Evolutionary conservation across 2,113 vertebrate genomes (phyloP).

Genomic region (Lethenteron reissneri): DNA sequence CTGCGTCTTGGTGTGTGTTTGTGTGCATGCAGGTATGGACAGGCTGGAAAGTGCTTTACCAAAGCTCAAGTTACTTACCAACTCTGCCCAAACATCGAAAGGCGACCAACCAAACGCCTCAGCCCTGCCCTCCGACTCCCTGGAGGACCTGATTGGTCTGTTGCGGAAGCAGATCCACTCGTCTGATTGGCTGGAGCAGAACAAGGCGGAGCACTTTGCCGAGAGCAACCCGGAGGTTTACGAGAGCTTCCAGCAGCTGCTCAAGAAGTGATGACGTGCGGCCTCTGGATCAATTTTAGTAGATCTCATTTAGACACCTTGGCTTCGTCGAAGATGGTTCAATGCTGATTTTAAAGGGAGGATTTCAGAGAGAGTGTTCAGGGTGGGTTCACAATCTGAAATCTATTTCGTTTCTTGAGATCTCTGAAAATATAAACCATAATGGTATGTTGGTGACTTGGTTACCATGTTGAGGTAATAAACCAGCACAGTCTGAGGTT

Average conservation of each 20-base stretch:
- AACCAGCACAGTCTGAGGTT: too few relatives aligned
- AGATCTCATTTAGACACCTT: too few relatives aligned
- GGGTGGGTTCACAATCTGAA: too few relatives aligned
- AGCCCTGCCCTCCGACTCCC: conserved; percentile 10
- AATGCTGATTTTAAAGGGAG: too few relatives aligned
- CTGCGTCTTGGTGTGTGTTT: not conserved
- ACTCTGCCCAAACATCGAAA: not conserved
- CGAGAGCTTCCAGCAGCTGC: conserved; percentile 41
- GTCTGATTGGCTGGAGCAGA: conserved; percentile 45
- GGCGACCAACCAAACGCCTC: not conserved
- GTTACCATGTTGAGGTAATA: too few relatives aligned
- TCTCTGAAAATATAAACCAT: too few relatives aligned
- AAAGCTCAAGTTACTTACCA: not conserved
- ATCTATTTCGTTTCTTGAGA: too few relatives aligned
- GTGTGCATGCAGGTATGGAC: not conserved
- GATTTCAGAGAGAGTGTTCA: too few relatives aligned
- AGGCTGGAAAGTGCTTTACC: not conserved
- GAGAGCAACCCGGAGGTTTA: conserved; percentile 46
- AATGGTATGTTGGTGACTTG: too few relatives aligned
- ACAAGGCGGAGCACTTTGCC: conserved; percentile 34
- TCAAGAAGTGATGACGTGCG: conserved; percentile 21
- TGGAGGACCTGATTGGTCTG: conserved; percentile 35
- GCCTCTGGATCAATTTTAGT: too few relatives aligned
- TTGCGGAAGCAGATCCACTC: conserved; percentile 39
- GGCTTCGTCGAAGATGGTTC: too few relatives aligned